phyloP scores from a whole-genome alignment of 2,797 vertebrate genomes.

The Otus scops region DNA sequence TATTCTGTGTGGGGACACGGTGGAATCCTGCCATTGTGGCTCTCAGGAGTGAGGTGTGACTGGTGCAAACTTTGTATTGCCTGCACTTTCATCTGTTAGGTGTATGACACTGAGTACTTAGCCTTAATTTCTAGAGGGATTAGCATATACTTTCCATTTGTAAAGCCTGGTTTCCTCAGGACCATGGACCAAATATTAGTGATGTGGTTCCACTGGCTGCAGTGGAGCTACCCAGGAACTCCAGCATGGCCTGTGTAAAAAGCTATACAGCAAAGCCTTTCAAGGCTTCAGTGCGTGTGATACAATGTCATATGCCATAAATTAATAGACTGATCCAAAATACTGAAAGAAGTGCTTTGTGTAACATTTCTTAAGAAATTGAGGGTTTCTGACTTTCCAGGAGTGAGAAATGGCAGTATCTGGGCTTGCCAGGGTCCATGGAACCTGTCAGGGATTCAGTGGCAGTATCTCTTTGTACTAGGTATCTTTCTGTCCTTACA shows the following conservation, averaged over 20 bases:
- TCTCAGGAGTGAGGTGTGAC: not conserved
- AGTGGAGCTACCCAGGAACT: not conserved
- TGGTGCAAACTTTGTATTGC: not conserved
- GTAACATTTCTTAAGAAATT: not conserved
- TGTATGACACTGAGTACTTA: not conserved
- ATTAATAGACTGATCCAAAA: not conserved
- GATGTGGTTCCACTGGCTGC: not conserved
- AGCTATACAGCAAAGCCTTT: not conserved
- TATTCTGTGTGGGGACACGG: not conserved
- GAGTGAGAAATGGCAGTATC: not conserved
- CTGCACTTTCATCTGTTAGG: fast-evolving
- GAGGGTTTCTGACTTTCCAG: not conserved
- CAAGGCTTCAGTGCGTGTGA: not conserved
- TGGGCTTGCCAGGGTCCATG: fast-evolving
- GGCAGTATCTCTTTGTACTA: not conserved
- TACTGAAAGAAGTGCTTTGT: not conserved
- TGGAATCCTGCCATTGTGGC: not conserved
- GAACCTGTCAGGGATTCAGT: not conserved
- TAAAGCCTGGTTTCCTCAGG: not conserved
- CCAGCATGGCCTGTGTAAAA: fast-evolving
- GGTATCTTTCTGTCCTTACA: not conserved
- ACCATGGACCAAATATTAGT: fast-evolving
- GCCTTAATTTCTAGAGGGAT: not conserved
- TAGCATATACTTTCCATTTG: not conserved
- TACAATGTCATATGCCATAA: not conserved